Base-by-base conservation (phyloP, 2,888 invertebrate genomes). In the Drosophila multiciliata region DNA sequence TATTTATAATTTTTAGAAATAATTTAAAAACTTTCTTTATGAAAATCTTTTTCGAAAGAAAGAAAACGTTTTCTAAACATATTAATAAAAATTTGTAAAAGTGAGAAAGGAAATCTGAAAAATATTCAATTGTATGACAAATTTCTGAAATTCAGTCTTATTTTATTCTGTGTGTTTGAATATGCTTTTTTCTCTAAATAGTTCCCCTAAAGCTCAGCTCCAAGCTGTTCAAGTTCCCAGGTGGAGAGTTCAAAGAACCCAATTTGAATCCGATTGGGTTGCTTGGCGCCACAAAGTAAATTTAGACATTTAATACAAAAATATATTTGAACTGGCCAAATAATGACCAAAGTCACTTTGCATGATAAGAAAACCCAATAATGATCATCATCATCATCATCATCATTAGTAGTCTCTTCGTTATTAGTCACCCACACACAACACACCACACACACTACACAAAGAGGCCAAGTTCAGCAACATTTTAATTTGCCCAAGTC, bases 391-490 rank as follows among this genome's bases (percentile, higher is more conserved):
- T 38, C 32, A 52, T 50, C 59, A 54, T 40, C 12, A 45, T 45
- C 42, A 45, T 45, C 45, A 23, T 7, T 20, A 45, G 23, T 15
- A 4, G 15, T 45, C 35, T 42, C 65, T 49, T 35, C 33, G n/a
- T 32, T 35, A 35, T 55, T 61, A 59, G 45, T 20, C 67, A 54
- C 55, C 4, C 38, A 36, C 38, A 55, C 36, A 54, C 72, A 71
- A 66, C 75, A 77, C 80, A 75, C 66, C 65, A 42, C 2, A 17
- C 17, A 20, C 20, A 45, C 20, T 7, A 45, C 45, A 45, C 85
- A 84, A 78, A 81, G 80, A 68, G 87, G 85, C 81, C 86, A 90
- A 87, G 90, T 87, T 87, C 90, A 90, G 75, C 68, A 75, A 71
- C 78, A 86, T 83, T 83, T 83, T 71, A 75, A 88, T 90, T 73